Evolutionary conservation across 2,113 vertebrate species (phyloP).

Genomic region (Miniopterus natalensis): DNA sequence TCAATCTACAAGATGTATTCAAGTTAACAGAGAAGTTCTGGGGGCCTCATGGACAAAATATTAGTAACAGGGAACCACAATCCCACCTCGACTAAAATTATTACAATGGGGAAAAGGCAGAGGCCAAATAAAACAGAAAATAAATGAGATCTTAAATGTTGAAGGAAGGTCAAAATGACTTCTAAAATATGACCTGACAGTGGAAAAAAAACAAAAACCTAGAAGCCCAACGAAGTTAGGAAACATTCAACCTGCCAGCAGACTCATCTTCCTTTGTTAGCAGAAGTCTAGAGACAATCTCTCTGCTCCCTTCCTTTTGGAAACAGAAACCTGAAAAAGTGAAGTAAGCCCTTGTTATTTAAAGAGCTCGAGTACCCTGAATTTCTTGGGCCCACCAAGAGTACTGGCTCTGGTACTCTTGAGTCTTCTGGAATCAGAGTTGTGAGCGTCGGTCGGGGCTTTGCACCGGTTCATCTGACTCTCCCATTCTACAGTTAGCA

Average conservation of each 20-base stretch:
- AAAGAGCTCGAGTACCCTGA: slow-evolving; percentile 22
- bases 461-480: background rate
- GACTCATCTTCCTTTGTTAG: slow-evolving; percentile 47
- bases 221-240: slow-evolving; percentile 47
- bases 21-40: slow-evolving; percentile 36
- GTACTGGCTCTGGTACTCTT: background rate
- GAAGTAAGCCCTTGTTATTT: slow-evolving; percentile 32
- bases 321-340: slow-evolving; percentile 65
- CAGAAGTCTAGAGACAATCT: slow-evolving; percentile 54
- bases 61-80: slow-evolving; percentile 33
- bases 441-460: background rate
- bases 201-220: slow-evolving; percentile 61
- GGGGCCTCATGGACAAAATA: background rate
- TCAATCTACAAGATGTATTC: slow-evolving; percentile 4
- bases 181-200: slow-evolving; percentile 30
- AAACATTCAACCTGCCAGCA: slow-evolving; percentile 26
- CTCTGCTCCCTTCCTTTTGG: slow-evolving; percentile 67
- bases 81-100: slow-evolving; percentile 33
- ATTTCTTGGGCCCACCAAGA: slow-evolving; percentile 43
- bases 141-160: background rate
- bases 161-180: slow-evolving; percentile 42
- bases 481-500: background rate
- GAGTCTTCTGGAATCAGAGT: background rate
- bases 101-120: background rate
- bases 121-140: slow-evolving; percentile 35